Evolutionary conservation across 2,888 invertebrate genomes (phyloP).

Genomic region (Coleophora flavipennella): DNA sequence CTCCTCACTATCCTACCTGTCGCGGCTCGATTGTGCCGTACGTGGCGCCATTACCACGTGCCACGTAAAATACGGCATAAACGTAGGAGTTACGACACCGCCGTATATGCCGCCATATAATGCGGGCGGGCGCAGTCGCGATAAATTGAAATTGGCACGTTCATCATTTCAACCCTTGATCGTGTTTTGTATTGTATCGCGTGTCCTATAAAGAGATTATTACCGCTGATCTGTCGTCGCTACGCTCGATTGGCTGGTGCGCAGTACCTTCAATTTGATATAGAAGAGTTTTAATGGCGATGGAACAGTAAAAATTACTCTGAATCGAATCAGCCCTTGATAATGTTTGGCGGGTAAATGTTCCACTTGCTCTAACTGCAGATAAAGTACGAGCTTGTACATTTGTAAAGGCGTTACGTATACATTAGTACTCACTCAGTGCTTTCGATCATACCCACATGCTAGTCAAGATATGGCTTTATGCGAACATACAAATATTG

Average conservation of each 20-base stretch:
- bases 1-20: constrained; percentile 17
- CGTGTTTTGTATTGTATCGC: constrained; percentile 39
- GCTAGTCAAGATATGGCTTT: too few relatives aligned
- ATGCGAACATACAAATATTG: too few relatives aligned
- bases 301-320: too few relatives aligned
- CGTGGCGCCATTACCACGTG: constrained; percentile 49
- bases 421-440: too few relatives aligned
- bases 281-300: too few relatives aligned
- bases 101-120: constrained; percentile 46
- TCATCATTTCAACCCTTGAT: constrained; percentile 49
- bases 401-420: too few relatives aligned
- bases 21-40: constrained; percentile 33
- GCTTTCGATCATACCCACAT: too few relatives aligned
- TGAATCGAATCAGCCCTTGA: too few relatives aligned
- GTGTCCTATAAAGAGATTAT: constrained; percentile 24
- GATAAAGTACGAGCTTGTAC: too few relatives aligned
- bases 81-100: constrained; percentile 45
- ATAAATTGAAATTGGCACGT: constrained; percentile 57
- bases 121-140: constrained; percentile 35
- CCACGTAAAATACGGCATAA: constrained; percentile 54
- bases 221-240: constrained; percentile 14
- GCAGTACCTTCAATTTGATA: too few relatives aligned
- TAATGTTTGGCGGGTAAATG: too few relatives aligned
- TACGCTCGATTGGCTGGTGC: neutral
- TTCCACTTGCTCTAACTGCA: too few relatives aligned